phyloP scores from a whole-genome alignment of 2,113 vertebrate genomes.

The Notiomystis cincta region DNA sequence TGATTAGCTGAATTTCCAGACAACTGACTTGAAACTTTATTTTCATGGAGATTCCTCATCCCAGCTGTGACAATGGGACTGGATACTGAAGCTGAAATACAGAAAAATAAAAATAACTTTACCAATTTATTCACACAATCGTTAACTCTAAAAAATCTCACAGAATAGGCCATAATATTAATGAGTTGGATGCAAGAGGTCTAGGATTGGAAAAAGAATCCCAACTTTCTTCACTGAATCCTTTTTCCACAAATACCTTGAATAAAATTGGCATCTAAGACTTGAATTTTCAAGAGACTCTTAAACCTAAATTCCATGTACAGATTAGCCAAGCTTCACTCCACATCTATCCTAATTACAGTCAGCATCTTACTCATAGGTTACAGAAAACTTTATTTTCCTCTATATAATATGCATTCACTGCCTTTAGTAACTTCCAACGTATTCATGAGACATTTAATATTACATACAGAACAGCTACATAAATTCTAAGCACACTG shows the following conservation, averaged over 20 bases:
- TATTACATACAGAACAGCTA: background rate
- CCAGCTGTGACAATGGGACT: background rate
- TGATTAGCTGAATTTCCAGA: constrained; percentile 3
- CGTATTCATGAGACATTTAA: background rate
- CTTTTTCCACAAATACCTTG: background rate
- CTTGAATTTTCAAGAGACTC: background rate
- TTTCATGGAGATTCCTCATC: constrained; percentile 4
- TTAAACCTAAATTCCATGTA: background rate
- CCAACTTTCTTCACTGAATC: background rate
- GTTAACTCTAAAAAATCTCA: background rate
- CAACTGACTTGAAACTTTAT: background rate
- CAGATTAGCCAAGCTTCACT: background rate
- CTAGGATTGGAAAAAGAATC: background rate
- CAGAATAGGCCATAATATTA: background rate
- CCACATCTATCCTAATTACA: background rate
- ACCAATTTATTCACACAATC: background rate
- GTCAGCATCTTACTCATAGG: background rate
- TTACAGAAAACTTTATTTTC: background rate
- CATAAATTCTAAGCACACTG: background rate
- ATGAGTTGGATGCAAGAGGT: background rate
- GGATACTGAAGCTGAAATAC: background rate
- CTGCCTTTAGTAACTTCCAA: background rate
- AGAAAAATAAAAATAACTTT: background rate
- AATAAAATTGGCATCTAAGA: background rate
- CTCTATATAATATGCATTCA: background rate